phyloP scores from a whole-genome alignment of 2,113 vertebrate genomes.

The Arvicanthis niloticus region DNA sequence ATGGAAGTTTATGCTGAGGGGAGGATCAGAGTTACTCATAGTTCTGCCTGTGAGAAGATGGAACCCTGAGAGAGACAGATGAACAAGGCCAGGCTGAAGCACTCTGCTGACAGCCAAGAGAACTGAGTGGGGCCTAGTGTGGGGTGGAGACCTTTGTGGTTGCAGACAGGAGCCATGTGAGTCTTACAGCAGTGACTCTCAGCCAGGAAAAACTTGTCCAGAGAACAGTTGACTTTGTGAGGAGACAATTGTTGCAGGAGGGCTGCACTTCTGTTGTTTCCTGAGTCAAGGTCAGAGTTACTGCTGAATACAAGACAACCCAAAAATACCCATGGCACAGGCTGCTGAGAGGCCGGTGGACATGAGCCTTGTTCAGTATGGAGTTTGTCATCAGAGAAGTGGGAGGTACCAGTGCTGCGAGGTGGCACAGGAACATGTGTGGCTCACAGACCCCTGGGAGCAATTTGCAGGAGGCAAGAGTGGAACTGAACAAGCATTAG shows the following conservation, averaged over 20 bases:
- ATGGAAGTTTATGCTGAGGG: background rate
- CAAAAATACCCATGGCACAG: rapidly evolving
- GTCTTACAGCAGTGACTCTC: rapidly evolving
- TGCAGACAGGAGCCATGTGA: background rate
- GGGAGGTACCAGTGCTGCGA: background rate
- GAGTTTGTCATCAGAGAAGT: background rate
- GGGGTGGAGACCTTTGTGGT: background rate
- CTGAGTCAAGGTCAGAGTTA: background rate
- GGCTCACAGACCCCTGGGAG: background rate
- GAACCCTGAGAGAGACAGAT: background rate
- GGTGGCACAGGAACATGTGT: rapidly evolving
- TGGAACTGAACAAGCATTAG: background rate
- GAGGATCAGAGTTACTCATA: background rate
- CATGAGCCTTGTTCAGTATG: too few species aligned
- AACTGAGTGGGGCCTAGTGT: rapidly evolving
- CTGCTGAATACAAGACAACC: too few species aligned
- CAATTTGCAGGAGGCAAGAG: too few species aligned
- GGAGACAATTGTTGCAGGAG: background rate
- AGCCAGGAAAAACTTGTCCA: rapidly evolving
- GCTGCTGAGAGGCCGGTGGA: too few species aligned
- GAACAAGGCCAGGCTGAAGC: background rate
- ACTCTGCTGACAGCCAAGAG: rapidly evolving
- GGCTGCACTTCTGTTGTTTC: background rate
- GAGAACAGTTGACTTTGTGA: background rate
- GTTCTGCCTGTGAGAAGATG: background rate